Conservation (phyloP, 2,797 vertebrate genomes). For the Hypotaenidia philippensis region DNA sequence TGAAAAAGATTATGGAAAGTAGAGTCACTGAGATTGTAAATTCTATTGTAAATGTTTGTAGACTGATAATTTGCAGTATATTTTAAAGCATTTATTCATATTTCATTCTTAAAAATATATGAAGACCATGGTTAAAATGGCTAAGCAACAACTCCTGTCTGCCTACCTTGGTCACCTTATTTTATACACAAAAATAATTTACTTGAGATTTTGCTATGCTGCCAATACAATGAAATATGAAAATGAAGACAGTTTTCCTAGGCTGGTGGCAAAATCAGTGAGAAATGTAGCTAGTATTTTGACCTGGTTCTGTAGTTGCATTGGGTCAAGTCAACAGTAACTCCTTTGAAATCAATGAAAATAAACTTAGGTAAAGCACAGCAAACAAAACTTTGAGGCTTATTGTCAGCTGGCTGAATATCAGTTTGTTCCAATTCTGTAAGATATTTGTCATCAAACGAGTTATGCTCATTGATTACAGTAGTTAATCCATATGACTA, state of each 20-base stretch:
- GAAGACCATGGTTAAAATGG: background rate
- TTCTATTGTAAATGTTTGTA: background rate
- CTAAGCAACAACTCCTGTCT: background rate
- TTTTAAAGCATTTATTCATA: background rate
- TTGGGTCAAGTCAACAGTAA: background rate
- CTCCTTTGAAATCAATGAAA: background rate
- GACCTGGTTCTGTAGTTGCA: background rate
- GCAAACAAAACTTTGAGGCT: background rate
- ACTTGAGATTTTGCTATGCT: background rate
- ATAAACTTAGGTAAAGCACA: background rate
- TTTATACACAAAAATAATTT: background rate
- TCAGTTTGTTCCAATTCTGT: background rate
- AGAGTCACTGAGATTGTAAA: background rate
- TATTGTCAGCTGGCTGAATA: background rate
- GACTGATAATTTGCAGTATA: background rate
- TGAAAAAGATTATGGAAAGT: background rate
- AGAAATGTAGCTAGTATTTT: background rate
- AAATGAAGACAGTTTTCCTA: background rate
- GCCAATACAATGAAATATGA: background rate
- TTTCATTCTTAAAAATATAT: background rate
- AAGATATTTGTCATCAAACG: background rate
- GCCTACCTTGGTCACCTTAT: background rate
- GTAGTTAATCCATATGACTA: background rate
- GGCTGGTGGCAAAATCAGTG: background rate
- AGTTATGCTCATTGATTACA: constrained; percentile 5